phyloP scores from a whole-genome alignment of 2,113 vertebrate species.

The Passer domesticus region DNA sequence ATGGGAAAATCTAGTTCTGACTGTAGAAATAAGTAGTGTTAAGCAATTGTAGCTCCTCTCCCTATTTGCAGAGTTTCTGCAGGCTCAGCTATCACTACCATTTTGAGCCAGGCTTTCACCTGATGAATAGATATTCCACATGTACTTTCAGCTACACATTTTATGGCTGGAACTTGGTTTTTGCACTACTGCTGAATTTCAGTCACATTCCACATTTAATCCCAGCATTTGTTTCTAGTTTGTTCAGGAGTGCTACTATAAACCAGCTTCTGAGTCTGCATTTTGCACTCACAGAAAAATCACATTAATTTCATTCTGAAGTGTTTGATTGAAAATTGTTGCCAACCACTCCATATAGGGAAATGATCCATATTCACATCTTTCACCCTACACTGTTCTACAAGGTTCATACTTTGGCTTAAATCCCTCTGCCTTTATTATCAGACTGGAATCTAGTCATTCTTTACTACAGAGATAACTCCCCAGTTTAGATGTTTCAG shows the following conservation, averaged over 20 bases:
- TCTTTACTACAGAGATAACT: slow-evolving; percentile 12
- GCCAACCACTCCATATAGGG: not conserved
- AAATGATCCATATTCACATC: not conserved
- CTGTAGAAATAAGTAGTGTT: not conserved
- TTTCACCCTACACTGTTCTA: not conserved
- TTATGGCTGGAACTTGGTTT: not conserved
- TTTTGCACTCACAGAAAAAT: not conserved
- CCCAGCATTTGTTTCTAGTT: not conserved
- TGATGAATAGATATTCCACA: not conserved
- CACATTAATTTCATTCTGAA: not conserved
- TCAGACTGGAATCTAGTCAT: slow-evolving; percentile 11
- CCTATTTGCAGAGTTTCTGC: not conserved
- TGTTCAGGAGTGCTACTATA: not conserved
- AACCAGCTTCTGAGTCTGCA: not conserved
- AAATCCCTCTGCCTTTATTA: slow-evolving; percentile 5
- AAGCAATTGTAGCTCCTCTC: not conserved
- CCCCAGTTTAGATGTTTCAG: not conserved
- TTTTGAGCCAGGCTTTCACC: not conserved
- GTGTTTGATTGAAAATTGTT: not conserved
- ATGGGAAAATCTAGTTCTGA: not conserved
- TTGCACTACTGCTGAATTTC: not conserved
- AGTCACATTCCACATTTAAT: not conserved
- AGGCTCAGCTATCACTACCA: not conserved
- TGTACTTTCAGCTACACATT: not conserved
- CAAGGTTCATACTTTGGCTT: slow-evolving; percentile 10